Evolutionary conservation across 2,888 invertebrate species (phyloP), one percentile per base, ranked within the genome.

Genomic region (Sinhomidia bicolor): DNA sequence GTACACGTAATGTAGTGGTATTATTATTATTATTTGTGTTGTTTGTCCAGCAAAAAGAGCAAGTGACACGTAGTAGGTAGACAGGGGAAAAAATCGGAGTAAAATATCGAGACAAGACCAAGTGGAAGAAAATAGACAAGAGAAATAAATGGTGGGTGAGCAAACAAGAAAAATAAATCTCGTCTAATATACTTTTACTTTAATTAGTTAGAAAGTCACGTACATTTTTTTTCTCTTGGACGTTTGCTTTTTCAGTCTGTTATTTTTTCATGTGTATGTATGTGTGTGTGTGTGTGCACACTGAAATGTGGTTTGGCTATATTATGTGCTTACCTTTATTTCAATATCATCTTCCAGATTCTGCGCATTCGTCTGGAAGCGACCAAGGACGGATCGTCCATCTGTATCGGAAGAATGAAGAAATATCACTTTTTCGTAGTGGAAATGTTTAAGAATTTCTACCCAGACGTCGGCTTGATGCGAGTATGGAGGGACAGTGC

Each of bases 381-480:
- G 95, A 90, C 98, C 98, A 83, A 99, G 95, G 89, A 99, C 95
- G 36, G 98, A 97, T 92, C 98, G 95, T 3, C 99, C 99, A 93
- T 99, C 99, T 14, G 98, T 98, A 94, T 99, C 99, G 44, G 98
- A 98, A 93, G 98, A 98, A 94, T 99, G 98, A 92, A 99, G 97
- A 93, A 99, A 97, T 92, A 99, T 97, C 71, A 99, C 94, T 94
- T 97, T 97, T 94, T 97, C 96, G 93, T 98, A 98, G 93, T 97
- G 96, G 93, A 99, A 97, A 94, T 98, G 96, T 93, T 97, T 97
- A 90, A 99, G 94, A 92, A 99, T 95, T 93, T 99, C 98, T 3
- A 99, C 97, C 98, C 99, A 99, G 5, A 99, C 99, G 93, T 98
- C 98, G 0, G 99, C 99, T 94, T 99, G 99, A 93, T 99, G 98